These are phyloP conservation scores for Drosophila lini DNA, from an alignment of 1,140 invertebrate genomes.

Conservation along the genomic window DNA sequence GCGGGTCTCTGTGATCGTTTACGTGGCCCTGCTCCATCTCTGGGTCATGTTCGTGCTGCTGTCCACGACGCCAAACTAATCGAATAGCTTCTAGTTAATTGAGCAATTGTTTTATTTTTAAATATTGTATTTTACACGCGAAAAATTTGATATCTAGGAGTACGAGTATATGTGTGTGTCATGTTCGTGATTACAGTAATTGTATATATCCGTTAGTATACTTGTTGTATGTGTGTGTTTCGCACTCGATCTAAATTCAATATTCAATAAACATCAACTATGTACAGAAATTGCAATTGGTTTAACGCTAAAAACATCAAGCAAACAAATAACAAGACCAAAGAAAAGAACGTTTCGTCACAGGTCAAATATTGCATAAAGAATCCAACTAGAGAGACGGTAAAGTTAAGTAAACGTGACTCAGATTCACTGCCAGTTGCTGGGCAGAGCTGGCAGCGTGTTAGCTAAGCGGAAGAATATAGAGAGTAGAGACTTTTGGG, in stretches of 20 bases:
- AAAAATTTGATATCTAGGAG: constrained; percentile 50
- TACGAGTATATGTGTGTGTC: constrained; percentile 44
- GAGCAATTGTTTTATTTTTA: constrained; percentile 65
- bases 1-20: constrained; percentile 91
- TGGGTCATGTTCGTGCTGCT: constrained; percentile 83
- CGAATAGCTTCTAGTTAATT: constrained; percentile 24
- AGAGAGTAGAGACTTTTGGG: constrained; percentile 71
- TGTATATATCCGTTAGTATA: constrained; percentile 46
- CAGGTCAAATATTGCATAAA: constrained; percentile 73
- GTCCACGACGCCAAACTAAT: constrained; percentile 76
- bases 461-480: constrained; percentile 41
- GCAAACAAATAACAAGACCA: constrained; percentile 70
- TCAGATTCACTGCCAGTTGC: constrained; percentile 12
- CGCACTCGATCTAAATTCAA: constrained; percentile 60
- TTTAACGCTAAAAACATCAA: constrained; percentile 59
- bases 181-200: constrained; percentile 30
- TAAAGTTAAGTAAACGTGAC: constrained; percentile 25
- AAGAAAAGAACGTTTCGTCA: constrained; percentile 56
- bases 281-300: constrained; percentile 65
- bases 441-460: constrained; percentile 31
- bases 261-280: constrained; percentile 76
- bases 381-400: constrained; percentile 42
- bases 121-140: constrained; percentile 57
- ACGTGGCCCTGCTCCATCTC: constrained; percentile 84
- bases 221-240: constrained; percentile 13